These are phyloP conservation scores for Poecilobothrus nobilitatus DNA, from an alignment of 2,888 invertebrate species.

Conservation along the genomic window DNA sequence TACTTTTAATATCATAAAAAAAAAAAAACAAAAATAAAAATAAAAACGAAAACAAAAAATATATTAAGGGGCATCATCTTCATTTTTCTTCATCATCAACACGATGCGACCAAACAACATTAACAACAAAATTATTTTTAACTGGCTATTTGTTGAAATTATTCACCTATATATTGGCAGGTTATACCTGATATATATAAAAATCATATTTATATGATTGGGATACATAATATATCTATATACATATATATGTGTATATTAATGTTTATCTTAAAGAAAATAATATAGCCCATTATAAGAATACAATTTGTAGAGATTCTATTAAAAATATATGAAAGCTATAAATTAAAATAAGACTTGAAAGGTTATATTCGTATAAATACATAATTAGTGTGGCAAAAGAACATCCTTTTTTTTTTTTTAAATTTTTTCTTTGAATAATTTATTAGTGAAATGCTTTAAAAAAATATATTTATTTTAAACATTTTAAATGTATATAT, in stretches of 20 bases:
- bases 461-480: too few relatives aligned
- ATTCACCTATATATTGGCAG: background rate
- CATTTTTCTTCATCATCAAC: conserved; percentile 20
- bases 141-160: background rate
- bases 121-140: conserved; percentile 19
- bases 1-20: background rate
- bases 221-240: background rate
- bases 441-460: too few relatives aligned
- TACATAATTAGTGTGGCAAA: background rate
- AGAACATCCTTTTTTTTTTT: background rate
- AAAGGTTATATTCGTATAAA: background rate
- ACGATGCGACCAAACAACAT: conserved; percentile 12
- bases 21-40: background rate
- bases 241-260: background rate
- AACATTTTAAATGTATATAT: too few relatives aligned
- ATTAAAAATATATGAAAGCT: background rate
- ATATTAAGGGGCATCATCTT: background rate
- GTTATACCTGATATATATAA: too few relatives aligned
- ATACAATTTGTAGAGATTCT: too few relatives aligned
- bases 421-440: background rate
- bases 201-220: too few relatives aligned
- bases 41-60: too few relatives aligned
- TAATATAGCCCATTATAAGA: background rate
- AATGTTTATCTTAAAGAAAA: background rate
- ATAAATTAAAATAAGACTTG: background rate